Percentiles rank a stretch among this genome's conserved stretches.
Evolutionary conservation across 2,113 vertebrate genomes (phyloP).

Genomic region (Stigmatopora argus): DNA sequence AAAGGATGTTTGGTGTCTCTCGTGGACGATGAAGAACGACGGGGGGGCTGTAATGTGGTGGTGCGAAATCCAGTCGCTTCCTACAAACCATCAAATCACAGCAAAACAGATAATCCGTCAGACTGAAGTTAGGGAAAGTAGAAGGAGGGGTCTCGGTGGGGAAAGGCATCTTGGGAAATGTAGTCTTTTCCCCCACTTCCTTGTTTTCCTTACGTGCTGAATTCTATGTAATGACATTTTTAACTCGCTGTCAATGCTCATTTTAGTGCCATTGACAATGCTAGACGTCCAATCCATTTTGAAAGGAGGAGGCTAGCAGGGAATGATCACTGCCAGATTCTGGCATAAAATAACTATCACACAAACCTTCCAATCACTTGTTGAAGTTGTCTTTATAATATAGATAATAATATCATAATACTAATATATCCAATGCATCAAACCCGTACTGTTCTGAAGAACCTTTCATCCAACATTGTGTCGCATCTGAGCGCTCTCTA

Average conservation of each 20-base stretch:
- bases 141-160: slow-evolving; percentile 31
- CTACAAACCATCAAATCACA: slow-evolving; percentile 40
- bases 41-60: background rate
- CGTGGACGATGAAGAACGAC: slow-evolving; percentile 2
- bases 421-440: background rate
- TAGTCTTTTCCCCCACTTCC: slow-evolving; percentile 21
- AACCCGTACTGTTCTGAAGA: background rate
- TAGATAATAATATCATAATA: too few relatives aligned
- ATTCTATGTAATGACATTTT: background rate
- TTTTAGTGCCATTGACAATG: background rate
- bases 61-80: slow-evolving; percentile 16
- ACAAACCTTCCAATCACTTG: background rate
- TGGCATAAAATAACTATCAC: background rate
- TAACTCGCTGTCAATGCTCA: background rate
- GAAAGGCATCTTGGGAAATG: slow-evolving; percentile 60
- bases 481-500: slow-evolving; percentile 18
- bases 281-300: too few relatives aligned
- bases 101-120: slow-evolving; percentile 48
- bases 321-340: too few relatives aligned
- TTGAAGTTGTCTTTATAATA: background rate
- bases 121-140: slow-evolving; percentile 19
- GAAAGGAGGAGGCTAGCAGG: too few relatives aligned
- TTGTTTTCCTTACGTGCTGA: background rate
- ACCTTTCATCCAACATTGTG: background rate
- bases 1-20: background rate